phyloP scores from a whole-genome alignment of 2,797 vertebrate species.

The Chrysolophus pictus region DNA sequence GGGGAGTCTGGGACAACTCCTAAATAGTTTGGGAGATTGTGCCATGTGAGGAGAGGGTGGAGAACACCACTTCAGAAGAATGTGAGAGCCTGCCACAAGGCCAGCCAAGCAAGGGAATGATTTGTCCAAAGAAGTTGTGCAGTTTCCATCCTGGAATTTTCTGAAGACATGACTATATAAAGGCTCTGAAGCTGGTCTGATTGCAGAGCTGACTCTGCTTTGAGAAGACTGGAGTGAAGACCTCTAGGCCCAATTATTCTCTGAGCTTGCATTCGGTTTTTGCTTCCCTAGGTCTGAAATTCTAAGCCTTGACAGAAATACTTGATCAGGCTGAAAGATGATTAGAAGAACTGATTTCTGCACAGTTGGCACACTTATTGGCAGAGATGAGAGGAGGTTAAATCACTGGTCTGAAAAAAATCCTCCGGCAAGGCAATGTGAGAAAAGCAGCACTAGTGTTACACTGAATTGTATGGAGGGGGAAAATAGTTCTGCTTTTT shows the following conservation, averaged over 20 bases:
- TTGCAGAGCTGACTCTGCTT: neutral
- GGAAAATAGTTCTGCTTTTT: neutral
- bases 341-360: neutral
- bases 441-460: neutral
- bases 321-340: neutral
- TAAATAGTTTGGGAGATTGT: neutral
- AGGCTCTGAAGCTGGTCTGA: neutral
- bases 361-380: neutral
- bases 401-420: neutral
- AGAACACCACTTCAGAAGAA: neutral
- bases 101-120: neutral
- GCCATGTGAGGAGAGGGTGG: neutral
- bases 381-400: neutral
- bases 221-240: neutral
- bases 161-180: neutral
- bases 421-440: neutral
- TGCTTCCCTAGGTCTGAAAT: neutral
- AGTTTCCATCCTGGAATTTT: neutral
- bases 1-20: neutral
- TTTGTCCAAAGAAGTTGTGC: neutral
- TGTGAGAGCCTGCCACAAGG: neutral
- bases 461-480: neutral
- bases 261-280: neutral
- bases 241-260: too few relatives aligned
- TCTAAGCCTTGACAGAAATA: neutral